Conservation (phyloP, 2,888 invertebrate genomes). For the Deilephila porcellus region DNA sequence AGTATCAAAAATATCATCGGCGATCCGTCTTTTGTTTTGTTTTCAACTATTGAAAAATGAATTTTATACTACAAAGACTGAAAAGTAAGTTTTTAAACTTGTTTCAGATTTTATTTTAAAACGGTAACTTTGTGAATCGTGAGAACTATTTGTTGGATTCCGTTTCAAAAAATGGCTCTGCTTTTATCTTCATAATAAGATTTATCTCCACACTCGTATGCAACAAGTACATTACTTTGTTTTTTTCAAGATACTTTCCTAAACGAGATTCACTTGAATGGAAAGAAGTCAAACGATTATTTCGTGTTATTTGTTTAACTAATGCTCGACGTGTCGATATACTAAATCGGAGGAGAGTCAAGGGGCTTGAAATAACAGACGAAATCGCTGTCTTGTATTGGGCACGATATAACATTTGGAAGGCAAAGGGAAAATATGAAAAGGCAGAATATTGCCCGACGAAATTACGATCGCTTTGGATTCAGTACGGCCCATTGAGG, state of each 20-base stretch:
- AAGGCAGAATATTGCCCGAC: constrained; percentile 82
- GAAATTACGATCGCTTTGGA: constrained; percentile 83
- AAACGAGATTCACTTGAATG: constrained; percentile 3
- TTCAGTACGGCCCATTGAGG: constrained; percentile 79
- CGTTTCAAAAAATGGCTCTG: neutral
- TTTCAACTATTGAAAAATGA: constrained; percentile 48
- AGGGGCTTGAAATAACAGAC: constrained; percentile 80
- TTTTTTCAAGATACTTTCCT: constrained; percentile 1
- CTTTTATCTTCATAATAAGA: neutral
- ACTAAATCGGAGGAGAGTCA: constrained; percentile 74
- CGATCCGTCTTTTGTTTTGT: constrained; percentile 46
- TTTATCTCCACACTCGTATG: neutral
- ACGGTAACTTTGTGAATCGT: constrained; percentile 24
- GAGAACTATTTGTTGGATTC: constrained; percentile 17
- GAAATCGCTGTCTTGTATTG: constrained; percentile 79
- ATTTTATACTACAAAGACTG: constrained; percentile 32
- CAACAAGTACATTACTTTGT: constrained; percentile 1
- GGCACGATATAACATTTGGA: constrained; percentile 76
- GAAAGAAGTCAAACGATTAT: constrained; percentile 54
- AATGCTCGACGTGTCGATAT: constrained; percentile 74
- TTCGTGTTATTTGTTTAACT: constrained; percentile 70
- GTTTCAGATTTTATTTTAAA: constrained; percentile 27
- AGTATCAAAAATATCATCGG: constrained; percentile 57
- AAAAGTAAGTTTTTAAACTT: constrained; percentile 23
- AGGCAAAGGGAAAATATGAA: constrained; percentile 81